phyloP scores from a whole-genome alignment of 2,797 vertebrate genomes.

The Rhinophrynus dorsalis region DNA sequence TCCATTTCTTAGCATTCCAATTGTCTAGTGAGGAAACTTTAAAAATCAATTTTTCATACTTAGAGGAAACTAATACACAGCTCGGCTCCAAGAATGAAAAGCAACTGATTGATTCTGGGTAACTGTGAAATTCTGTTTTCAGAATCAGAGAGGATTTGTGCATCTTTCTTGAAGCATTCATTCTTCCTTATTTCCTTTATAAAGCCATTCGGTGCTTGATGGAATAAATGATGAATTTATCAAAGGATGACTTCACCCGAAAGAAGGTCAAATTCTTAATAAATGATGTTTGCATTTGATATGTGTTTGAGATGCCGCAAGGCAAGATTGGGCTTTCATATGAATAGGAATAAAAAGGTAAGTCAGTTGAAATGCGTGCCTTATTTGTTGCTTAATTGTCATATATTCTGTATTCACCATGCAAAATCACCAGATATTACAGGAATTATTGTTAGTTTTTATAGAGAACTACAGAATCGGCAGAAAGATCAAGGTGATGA shows the following conservation, averaged over 20 bases:
- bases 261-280: conserved; percentile 49
- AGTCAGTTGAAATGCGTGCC: neutral
- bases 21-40: conserved; percentile 50
- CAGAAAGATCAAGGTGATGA: too few species aligned
- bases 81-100: conserved; percentile 59
- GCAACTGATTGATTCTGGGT: conserved; percentile 51
- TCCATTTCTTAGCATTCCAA: conserved; percentile 40
- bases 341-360: conserved; percentile 2
- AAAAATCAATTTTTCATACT: conserved; percentile 63
- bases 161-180: conserved; percentile 8
- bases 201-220: conserved; percentile 43
- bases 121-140: conserved; percentile 61
- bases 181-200: conserved; percentile 41
- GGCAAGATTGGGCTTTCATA: neutral
- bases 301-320: conserved; percentile 27
- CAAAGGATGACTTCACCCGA: conserved; percentile 45
- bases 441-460: too few species aligned
- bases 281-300: conserved; percentile 47
- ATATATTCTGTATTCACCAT: neutral
- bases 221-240: conserved; percentile 50
- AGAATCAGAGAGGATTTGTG: conserved; percentile 14
- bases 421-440: too few species aligned
- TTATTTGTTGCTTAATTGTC: neutral
- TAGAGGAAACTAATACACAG: conserved; percentile 57
- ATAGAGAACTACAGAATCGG: too few species aligned